Evolutionary conservation across 2,113 vertebrate species (phyloP).

Genomic region (Lagopus leucura): DNA sequence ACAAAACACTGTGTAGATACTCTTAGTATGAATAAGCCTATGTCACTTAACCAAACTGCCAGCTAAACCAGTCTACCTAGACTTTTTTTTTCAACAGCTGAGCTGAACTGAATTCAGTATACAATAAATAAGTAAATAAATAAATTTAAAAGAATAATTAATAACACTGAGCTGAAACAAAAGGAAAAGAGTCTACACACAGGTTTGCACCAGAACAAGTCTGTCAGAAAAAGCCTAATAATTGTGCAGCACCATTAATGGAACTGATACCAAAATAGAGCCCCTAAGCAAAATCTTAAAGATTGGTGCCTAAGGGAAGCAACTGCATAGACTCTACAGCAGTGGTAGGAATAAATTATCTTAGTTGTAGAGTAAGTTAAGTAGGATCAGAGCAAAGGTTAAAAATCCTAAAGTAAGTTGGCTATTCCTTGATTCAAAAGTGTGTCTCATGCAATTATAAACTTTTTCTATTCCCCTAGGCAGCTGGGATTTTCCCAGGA

Average conservation of each 20-base stretch:
- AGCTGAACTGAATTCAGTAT: neutral
- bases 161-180: neutral
- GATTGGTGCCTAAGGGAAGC: neutral
- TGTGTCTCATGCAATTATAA: slow-evolving; percentile 60
- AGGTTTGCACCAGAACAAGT: neutral
- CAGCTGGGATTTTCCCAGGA: slow-evolving; percentile 71
- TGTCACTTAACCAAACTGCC: neutral
- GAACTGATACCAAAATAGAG: neutral
- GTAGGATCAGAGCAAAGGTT: slow-evolving; percentile 16
- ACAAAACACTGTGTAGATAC: neutral
- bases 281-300: neutral
- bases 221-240: neutral
- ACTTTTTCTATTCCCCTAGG: slow-evolving; percentile 60
- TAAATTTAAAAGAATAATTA: neutral
- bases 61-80: neutral
- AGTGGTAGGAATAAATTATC: slow-evolving; percentile 1
- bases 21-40: neutral
- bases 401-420: slow-evolving; percentile 47
- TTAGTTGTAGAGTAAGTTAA: slow-evolving; percentile 10
- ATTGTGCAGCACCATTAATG: neutral
- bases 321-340: neutral
- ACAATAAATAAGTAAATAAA: neutral
- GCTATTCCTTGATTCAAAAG: slow-evolving; percentile 53
- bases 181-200: neutral
- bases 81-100: neutral